Evolutionary conservation across 2,888 invertebrate genomes (phyloP).

Genomic region (Monopis laevigella): DNA sequence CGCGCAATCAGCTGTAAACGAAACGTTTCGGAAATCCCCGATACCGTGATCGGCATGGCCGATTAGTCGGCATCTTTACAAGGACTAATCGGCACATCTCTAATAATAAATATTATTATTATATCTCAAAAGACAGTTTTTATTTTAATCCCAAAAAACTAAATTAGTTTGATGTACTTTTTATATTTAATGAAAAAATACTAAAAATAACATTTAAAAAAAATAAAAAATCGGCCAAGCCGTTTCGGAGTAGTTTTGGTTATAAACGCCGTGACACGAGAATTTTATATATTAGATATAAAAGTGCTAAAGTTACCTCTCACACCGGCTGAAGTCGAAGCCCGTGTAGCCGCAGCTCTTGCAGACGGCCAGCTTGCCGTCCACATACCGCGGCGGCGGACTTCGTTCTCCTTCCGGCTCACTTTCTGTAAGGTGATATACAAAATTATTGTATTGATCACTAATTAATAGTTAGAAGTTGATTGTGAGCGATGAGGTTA

Average conservation of each 20-base stretch:
- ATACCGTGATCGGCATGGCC: not conserved
- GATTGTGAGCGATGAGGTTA: no score
- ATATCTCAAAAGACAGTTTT: no score
- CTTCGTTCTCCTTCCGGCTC: constrained; percentile 63
- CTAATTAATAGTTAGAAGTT: no score
- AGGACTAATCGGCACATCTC: no score
- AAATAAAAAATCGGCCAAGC: not conserved
- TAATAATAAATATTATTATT: no score
- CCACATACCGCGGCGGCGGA: constrained; percentile 70
- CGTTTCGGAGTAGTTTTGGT: not conserved
- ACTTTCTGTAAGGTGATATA: constrained; percentile 19
- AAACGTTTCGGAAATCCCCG: not conserved
- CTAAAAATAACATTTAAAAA: not conserved
- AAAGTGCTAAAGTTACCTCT: no score
- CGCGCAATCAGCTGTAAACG: not conserved
- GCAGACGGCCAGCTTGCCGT: constrained; percentile 82
- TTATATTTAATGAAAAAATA: no score
- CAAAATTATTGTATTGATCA: constrained; percentile 8
- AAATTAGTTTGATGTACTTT: no score
- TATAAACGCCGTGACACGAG: not conserved
- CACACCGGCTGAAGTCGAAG: constrained; percentile 81
- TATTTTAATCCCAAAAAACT: no score
- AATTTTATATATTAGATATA: not conserved
- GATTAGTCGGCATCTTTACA: no score
- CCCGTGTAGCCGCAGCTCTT: constrained; percentile 83